Evolutionary conservation across 2,797 vertebrate genomes (phyloP).

Genomic region (Enoplosus armatus): DNA sequence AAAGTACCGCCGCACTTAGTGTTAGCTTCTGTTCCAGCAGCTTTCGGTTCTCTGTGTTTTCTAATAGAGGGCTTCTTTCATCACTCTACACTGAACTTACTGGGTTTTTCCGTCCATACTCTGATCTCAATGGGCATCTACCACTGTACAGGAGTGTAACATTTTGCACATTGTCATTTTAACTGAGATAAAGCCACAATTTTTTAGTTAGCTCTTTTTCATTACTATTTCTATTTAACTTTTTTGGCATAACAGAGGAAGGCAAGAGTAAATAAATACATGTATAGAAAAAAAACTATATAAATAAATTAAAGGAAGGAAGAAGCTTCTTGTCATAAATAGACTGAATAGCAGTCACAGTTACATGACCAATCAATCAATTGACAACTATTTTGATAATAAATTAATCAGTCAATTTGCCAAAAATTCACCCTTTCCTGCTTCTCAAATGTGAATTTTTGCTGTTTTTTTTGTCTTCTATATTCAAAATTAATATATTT

Average conservation of each 20-base stretch:
- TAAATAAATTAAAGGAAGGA: not conserved
- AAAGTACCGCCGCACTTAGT: constrained; percentile 31
- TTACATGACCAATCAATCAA: no score
- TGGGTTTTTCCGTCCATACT: not conserved
- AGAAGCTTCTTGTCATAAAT: not conserved
- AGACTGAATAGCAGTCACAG: no score
- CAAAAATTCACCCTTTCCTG: not conserved
- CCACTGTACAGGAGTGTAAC: not conserved
- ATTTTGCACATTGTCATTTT: not conserved
- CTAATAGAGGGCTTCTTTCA: constrained; percentile 22
- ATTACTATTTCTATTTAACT: not conserved
- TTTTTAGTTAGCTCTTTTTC: not conserved
- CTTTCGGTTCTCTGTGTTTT: constrained; percentile 18
- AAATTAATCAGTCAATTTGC: not conserved
- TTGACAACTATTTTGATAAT: not conserved
- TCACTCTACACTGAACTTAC: constrained; percentile 1
- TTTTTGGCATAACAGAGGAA: not conserved
- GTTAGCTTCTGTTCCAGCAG: constrained; percentile 32
- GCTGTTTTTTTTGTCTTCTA: not conserved
- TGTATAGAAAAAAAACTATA: not conserved
- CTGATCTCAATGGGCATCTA: not conserved
- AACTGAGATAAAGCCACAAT: not conserved
- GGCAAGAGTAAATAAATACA: not conserved
- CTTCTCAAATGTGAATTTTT: not conserved
- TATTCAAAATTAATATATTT: not conserved